These are phyloP conservation scores for Taphrorychus bicolor DNA, from an alignment of 2,888 invertebrate species.

Conservation along the genomic window DNA sequence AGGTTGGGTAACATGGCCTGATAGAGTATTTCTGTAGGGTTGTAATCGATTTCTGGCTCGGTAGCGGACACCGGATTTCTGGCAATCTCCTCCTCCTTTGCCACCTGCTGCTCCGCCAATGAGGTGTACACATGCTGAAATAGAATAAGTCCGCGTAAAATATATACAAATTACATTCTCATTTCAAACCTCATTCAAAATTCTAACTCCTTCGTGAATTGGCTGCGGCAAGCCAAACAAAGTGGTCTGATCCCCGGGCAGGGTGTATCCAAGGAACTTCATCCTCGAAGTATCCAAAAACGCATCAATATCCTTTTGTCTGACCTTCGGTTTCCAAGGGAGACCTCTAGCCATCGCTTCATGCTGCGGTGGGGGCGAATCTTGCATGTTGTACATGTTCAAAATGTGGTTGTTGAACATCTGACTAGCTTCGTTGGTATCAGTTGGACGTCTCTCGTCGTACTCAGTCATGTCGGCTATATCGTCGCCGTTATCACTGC, in stretches of 20 bases:
- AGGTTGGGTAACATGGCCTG: slow-evolving; percentile 94
- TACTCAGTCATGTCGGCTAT: slow-evolving; percentile 62
- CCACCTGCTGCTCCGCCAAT: slow-evolving; percentile 89
- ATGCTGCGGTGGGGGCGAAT: slow-evolving; percentile 46
- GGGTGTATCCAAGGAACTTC: slow-evolving; percentile 95
- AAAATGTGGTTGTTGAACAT: slow-evolving; percentile 51
- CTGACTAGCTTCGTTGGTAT: slow-evolving; percentile 55
- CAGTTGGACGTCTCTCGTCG: slow-evolving; percentile 63
- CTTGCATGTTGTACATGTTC: slow-evolving; percentile 49
- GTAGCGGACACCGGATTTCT: slow-evolving; percentile 88
- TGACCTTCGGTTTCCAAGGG: slow-evolving; percentile 96
- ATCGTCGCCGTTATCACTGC: slow-evolving; percentile 55
- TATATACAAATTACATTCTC: not conserved
- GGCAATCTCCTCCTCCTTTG: slow-evolving; percentile 89
- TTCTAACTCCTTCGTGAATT: slow-evolving; percentile 94
- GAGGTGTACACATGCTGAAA: slow-evolving; percentile 91
- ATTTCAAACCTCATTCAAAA: slow-evolving; percentile 72
- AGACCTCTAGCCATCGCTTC: slow-evolving; percentile 63
- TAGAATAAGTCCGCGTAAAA: no score
- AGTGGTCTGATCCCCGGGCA: slow-evolving; percentile 86
- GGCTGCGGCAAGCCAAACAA: slow-evolving; percentile 95
- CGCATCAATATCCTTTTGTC: slow-evolving; percentile 90
- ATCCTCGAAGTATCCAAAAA: slow-evolving; percentile 90
- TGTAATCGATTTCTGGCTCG: slow-evolving; percentile 80
- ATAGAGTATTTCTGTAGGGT: slow-evolving; percentile 88